phyloP scores from a whole-genome alignment of 1,140 invertebrate species.

The Ylistrum balloti region DNA sequence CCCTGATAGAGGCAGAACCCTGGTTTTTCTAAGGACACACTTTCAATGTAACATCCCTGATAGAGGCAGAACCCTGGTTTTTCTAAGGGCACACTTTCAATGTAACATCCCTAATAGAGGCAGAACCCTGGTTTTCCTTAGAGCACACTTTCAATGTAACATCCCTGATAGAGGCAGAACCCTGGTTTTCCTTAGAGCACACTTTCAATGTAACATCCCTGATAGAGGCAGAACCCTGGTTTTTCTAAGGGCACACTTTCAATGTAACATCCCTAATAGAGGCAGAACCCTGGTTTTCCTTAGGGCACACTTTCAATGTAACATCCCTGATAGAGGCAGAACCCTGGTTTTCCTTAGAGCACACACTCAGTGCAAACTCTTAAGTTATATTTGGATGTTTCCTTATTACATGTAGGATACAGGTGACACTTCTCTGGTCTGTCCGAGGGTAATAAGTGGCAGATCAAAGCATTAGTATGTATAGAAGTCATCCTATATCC shows the following conservation, averaged over 20 bases:
- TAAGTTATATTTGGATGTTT: too few species aligned
- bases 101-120: neutral
- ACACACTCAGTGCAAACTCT: too few species aligned
- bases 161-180: neutral
- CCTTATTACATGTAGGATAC: neutral
- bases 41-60: too few species aligned
- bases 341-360: too few species aligned
- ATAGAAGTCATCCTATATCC: neutral
- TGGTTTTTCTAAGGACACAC: neutral
- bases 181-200: neutral
- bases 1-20: neutral
- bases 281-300: neutral
- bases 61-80: too few species aligned
- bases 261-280: neutral
- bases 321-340: too few species aligned
- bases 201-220: neutral
- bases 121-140: neutral
- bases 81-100: too few species aligned
- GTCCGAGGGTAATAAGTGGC: neutral
- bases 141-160: neutral
- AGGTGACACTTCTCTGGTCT: neutral
- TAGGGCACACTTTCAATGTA: too few species aligned
- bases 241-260: too few species aligned
- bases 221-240: neutral
- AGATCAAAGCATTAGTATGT: constrained; percentile 1